phyloP scores from a whole-genome alignment of 2,888 invertebrate genomes.

The Heterodera filipjevi region DNA sequence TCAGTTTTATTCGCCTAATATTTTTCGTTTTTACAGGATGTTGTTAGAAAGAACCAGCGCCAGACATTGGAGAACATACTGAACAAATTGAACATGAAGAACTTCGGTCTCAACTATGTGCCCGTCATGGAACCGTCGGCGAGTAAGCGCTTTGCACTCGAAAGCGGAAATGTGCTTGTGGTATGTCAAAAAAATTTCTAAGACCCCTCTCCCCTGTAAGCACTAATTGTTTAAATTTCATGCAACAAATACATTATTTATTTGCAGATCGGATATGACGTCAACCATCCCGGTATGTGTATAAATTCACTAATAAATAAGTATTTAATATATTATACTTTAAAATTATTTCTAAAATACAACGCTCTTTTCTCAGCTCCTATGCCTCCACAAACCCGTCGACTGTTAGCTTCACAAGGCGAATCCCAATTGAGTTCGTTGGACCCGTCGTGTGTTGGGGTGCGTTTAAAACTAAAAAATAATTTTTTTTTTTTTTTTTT shows the following conservation, averaged over 20 bases:
- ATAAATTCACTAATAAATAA: background rate
- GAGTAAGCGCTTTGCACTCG: slow-evolving; percentile 3
- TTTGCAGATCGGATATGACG: slow-evolving; percentile 46
- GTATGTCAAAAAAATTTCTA: background rate
- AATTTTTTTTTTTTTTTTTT: background rate
- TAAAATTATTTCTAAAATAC: background rate
- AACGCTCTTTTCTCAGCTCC: background rate
- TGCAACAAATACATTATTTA: background rate
- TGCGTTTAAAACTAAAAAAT: slow-evolving; percentile 15
- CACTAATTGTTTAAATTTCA: too few species aligned
- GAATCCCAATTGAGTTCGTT: slow-evolving; percentile 30
- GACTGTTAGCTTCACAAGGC: slow-evolving; percentile 10
- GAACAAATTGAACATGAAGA: slow-evolving; percentile 41
- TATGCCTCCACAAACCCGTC: slow-evolving; percentile 3
- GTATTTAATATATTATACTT: background rate
- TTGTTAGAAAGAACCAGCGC: slow-evolving; percentile 19
- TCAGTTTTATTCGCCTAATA: too few species aligned
- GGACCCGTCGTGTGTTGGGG: slow-evolving; percentile 42
- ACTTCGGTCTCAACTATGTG: slow-evolving; percentile 39
- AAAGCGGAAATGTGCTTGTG: slow-evolving; percentile 17
- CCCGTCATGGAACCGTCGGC: slow-evolving; percentile 37
- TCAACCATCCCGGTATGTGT: slow-evolving; percentile 36
- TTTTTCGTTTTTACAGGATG: too few species aligned
- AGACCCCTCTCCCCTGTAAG: too few species aligned
- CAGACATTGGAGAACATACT: slow-evolving; percentile 39